phyloP scores from a whole-genome alignment of 2,797 vertebrate species.

The Xerus rutilus region DNA sequence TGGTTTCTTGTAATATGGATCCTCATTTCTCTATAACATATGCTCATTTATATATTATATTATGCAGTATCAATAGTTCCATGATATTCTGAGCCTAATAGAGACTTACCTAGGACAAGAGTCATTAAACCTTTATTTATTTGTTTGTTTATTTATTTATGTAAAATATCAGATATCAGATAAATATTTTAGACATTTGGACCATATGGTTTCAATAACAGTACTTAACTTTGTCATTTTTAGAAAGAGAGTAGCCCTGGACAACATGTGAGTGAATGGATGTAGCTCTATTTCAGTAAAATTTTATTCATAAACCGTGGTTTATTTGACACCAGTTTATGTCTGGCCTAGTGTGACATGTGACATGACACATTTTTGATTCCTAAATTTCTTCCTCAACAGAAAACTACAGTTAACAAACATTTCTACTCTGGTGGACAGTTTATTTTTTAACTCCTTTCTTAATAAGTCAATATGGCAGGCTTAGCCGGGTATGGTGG shows the following conservation, averaged over 20 bases:
- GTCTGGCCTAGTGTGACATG: not conserved
- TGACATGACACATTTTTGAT: not conserved
- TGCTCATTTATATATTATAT: not conserved
- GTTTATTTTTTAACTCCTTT: not conserved
- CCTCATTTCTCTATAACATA: not conserved
- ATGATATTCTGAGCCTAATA: not conserved
- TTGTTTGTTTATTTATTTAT: not conserved
- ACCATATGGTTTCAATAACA: not conserved
- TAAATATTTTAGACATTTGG: not conserved
- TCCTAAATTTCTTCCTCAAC: not conserved
- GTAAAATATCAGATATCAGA: not conserved
- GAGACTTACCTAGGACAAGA: not conserved
- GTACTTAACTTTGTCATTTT: not conserved
- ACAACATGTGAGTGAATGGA: not conserved
- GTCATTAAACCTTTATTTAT: not conserved
- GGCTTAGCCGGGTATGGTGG: not conserved
- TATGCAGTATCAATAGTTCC: not conserved
- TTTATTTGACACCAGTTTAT: not conserved
- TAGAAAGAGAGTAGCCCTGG: not conserved
- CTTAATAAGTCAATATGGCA: not conserved
- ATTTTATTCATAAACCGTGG: not conserved
- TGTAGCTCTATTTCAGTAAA: not conserved
- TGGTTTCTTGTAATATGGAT: not conserved
- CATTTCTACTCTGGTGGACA: not conserved
- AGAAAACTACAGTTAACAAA: not conserved